Evolutionary conservation across 2,797 vertebrate species (phyloP), one percentile per base, ranked within the genome.

Genomic region (Chelon auratus): DNA sequence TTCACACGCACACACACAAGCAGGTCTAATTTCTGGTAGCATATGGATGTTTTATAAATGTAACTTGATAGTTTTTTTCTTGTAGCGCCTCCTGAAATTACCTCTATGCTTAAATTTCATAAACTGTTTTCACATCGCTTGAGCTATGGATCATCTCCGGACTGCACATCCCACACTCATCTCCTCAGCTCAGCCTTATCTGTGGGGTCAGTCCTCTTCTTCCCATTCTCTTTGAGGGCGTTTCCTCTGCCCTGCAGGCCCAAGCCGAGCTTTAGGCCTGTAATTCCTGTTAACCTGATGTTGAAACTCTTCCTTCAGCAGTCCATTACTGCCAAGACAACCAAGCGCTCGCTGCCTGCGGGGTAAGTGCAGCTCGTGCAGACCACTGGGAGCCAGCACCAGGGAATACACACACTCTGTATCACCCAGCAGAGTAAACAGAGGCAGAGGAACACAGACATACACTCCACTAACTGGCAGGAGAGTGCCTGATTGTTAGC

Each of bases 201-300:
- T 81, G 39, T 17, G 65, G 80, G 88, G 82, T 89, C 87, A 82
- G 83, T 78, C 79, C 81, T 85, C 83, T 81, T 84, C 83, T 90
- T 92, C 90, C 89, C 78, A 69, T 87, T 87, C 77, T 88, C 81
- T 73, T 59, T 26, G 47, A 87, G 88, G 91, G 91, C 78, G 87
- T 91, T 91, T 93, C 91, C 90, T 89, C 78, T 74, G 58, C 86
- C 88, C 90, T 45, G 72, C 77, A 88, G 87, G 84, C 83, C 76
- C 66, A 58, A 73, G 75, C 68, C 79, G 50, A 82, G 78, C 75
- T 82, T 85, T 72, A 74, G 78, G 76, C 87, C 78, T 90, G 85
- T 93, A 93, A 95, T 93, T 91, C 90, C 83, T 78, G 89, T 88
- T 93, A 93, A 92, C 92, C 91, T 83, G 86, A 90, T 91, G 90